Evolutionary conservation across 2,113 vertebrate genomes (phyloP).

Genomic region (Lepus americanus): DNA sequence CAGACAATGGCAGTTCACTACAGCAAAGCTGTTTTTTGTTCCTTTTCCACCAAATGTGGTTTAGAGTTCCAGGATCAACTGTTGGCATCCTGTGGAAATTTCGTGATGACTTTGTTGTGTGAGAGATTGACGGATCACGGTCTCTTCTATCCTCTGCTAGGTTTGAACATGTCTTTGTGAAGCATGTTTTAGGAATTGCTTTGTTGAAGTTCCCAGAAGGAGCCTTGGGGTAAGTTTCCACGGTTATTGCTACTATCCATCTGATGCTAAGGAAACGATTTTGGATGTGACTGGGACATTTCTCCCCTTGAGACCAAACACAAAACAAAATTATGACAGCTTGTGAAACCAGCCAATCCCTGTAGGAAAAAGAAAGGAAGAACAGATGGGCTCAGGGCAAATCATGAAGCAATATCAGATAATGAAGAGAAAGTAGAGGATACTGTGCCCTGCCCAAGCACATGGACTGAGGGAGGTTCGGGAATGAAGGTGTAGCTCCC

Average conservation of each 20-base stretch:
- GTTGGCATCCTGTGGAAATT: not conserved
- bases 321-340: constrained; percentile 60
- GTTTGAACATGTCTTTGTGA: constrained; percentile 34
- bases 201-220: constrained; percentile 57
- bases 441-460: not conserved
- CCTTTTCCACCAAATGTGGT: not conserved
- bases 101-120: not conserved
- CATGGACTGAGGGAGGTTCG: not conserved
- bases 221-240: constrained; percentile 45
- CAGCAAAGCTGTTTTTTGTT: not conserved
- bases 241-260: constrained; percentile 39
- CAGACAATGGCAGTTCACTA: not conserved
- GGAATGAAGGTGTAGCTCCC: not conserved
- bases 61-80: not conserved
- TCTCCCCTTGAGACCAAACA: constrained; percentile 44
- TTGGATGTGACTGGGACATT: constrained; percentile 23
- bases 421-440: not conserved
- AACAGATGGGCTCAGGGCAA: not conserved
- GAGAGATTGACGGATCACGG: not conserved
- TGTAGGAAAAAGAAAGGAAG: not conserved
- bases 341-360: not conserved
- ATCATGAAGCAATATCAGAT: not conserved
- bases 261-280: not conserved
- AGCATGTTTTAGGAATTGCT: constrained; percentile 31
- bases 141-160: not conserved